A percentile compares a stretch with the other conserved stretches of the same genome.
These are phyloP conservation scores for Conistra vaccinii DNA, from an alignment of 2,888 invertebrate genomes.

Conservation along the genomic window DNA sequence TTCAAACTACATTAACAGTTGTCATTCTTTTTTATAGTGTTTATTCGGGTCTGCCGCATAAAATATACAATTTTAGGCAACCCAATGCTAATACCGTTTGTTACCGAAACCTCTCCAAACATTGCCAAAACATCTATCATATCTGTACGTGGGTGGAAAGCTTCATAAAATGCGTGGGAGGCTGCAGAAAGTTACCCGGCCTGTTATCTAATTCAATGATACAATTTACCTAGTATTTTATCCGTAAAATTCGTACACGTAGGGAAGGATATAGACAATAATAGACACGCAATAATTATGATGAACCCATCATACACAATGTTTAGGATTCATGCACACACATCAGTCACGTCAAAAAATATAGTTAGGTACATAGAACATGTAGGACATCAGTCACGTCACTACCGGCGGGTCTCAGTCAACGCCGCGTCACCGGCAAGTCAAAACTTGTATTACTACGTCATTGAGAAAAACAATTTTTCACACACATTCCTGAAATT, in stretches of 20 bases:
- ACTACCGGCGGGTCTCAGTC: no score
- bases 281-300: not conserved
- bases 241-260: not conserved
- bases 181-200: slow-evolving; percentile 27
- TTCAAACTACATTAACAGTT: slow-evolving; percentile 2
- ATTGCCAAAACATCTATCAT: slow-evolving; percentile 50
- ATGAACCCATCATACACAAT: not conserved
- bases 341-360: no score
- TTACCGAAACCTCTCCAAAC: slow-evolving; percentile 45
- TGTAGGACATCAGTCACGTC: no score
- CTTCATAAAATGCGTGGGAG: slow-evolving; percentile 43
- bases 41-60: slow-evolving; percentile 32
- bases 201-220: slow-evolving; percentile 27
- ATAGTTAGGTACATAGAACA: no score
- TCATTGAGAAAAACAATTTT: no score
- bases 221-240: slow-evolving; percentile 33
- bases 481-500: no score
- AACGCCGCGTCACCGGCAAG: no score
- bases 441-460: no score
- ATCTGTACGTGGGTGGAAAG: slow-evolving; percentile 40
- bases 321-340: not conserved
- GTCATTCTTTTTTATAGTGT: slow-evolving; percentile 6
- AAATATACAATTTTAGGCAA: slow-evolving; percentile 31
- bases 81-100: slow-evolving; percentile 32
- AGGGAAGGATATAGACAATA: not conserved